Evolutionary conservation across 2,113 vertebrate species (phyloP), one percentile per base, ranked within the genome.

Genomic region (Oxygymnocypris stewartii): DNA sequence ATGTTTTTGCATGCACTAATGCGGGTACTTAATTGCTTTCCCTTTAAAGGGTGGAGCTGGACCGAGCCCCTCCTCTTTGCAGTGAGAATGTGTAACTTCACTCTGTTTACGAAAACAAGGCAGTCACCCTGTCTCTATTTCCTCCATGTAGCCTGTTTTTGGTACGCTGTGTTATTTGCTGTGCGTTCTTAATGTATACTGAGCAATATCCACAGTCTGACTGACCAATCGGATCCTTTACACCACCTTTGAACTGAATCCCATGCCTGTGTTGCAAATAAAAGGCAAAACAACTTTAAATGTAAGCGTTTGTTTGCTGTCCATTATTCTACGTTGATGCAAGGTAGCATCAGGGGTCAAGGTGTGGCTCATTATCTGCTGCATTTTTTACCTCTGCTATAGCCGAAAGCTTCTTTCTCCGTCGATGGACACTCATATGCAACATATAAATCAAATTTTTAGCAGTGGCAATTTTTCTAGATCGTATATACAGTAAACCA

Each of bases 161-260:
- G 44, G 82, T 63, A 89, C 88, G 85, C 88, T 88, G 89, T 92
- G 90, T 73, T 92, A 88, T 89, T 84, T 90, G 87, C 71, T n/a
- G 47, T 89, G 85, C 87, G 86, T 91, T 91, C 71, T 92, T 74
- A 51, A 51, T 51, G 49, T 51, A 92, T 88, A 87, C 74, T n/a
- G 85, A 93, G 92, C 93, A 93, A 92, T 91, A 92, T 87, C 57
- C 84, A 40, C 1, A n/a, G 63, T 89, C n/a, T 77, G 75, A 88
- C 83, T 57, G 84, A 89, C 89, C 74, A 79, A 81, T 85, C 84
- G 82, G 63, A 82, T 18, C 61, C 79, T 89, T 88, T 91, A 88
- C 67, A 37, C 75, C 86, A 83, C 47, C 2, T 89, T 79, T 65
- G n/a, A 79, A 73, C 81, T 84, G 75, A 65, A 73, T 84, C 79